A percentile compares a stretch with the other conserved stretches of the same genome.
These are phyloP conservation scores for Furcula furcula DNA, from an alignment of 2,888 invertebrate genomes.

Conservation along the genomic window DNA sequence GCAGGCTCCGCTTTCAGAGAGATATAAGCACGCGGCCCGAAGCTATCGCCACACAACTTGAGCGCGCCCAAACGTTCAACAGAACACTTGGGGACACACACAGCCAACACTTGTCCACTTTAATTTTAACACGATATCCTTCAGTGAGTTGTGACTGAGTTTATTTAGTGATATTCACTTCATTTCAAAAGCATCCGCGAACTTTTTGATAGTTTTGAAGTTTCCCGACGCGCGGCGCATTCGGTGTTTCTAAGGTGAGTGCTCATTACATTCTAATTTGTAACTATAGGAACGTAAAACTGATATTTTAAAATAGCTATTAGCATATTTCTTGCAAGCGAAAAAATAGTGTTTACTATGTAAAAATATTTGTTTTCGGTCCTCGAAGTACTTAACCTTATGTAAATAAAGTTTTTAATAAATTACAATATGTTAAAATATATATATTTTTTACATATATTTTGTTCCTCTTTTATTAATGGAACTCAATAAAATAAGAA, in stretches of 20 bases:
- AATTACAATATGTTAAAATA: no score
- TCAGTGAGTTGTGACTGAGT: conserved; percentile 50
- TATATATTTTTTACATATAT: no score
- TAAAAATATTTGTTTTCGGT: no score
- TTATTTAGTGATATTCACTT: conserved; percentile 42
- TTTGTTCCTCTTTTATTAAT: no score
- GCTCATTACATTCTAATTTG: conserved; percentile 13
- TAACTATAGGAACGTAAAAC: conserved; percentile 8
- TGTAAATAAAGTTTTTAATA: no score
- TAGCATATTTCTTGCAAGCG: no score
- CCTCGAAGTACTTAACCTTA: no score
- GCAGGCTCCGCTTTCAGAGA: conserved; percentile 42
- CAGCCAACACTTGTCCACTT: conserved; percentile 27
- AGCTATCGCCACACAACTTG: conserved; percentile 71
- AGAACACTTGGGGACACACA: conserved; percentile 49
- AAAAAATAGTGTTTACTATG: no score
- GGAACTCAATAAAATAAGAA: no score
- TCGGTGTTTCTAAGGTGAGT: conserved; percentile 31
- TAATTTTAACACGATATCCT: conserved; percentile 32
- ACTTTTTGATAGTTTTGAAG: conserved; percentile 55
- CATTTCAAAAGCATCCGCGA: conserved; percentile 36
- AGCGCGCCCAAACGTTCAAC: conserved; percentile 69
- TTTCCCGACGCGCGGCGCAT: conserved; percentile 42
- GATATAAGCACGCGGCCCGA: conserved; percentile 71
- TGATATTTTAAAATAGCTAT: no score